A percentile compares a stretch with the other conserved stretches of the same genome.
Evolutionary conservation across 2,888 invertebrate species (phyloP).

Genomic region (Conops quadrifasciatus): DNA sequence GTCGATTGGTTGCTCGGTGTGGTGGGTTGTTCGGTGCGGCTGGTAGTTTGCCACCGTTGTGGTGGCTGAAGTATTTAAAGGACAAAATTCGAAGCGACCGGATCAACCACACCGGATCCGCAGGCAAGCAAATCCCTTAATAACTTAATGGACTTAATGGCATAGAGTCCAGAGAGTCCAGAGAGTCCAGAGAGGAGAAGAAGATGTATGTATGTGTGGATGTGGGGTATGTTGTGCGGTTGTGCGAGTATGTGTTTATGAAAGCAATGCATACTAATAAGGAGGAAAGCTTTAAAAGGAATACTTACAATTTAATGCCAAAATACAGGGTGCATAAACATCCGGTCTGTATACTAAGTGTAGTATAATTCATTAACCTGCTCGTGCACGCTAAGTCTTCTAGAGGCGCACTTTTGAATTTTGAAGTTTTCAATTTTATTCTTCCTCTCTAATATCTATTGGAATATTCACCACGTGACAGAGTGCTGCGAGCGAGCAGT

Average conservation of each 20-base stretch:
- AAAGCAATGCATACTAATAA: constrained; percentile 26
- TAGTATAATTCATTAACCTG: too few relatives aligned
- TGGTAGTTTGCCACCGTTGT: background rate
- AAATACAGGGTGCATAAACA: background rate
- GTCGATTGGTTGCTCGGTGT: too few relatives aligned
- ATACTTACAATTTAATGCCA: background rate
- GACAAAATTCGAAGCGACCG: constrained; percentile 6
- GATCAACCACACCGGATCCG: background rate
- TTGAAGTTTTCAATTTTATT: too few relatives aligned
- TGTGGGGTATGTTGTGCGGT: background rate
- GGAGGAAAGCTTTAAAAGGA: background rate
- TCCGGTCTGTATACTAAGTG: background rate
- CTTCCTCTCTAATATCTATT: too few relatives aligned
- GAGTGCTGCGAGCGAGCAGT: too few relatives aligned
- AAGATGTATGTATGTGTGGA: background rate
- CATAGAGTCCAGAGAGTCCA: constrained; percentile 2
- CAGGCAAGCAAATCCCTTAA: constrained; percentile 23
- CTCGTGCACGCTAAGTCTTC: too few relatives aligned
- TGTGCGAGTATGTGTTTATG: background rate
- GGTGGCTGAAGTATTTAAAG: background rate
- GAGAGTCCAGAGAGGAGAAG: too few relatives aligned
- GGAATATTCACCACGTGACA: too few relatives aligned
- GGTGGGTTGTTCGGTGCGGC: too few relatives aligned
- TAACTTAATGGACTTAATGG: constrained; percentile 28
- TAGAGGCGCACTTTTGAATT: too few relatives aligned